Evolutionary conservation across 1,140 invertebrate genomes (phyloP), one percentile per base, ranked within the genome.

Genomic region (Drosophila obscura): DNA sequence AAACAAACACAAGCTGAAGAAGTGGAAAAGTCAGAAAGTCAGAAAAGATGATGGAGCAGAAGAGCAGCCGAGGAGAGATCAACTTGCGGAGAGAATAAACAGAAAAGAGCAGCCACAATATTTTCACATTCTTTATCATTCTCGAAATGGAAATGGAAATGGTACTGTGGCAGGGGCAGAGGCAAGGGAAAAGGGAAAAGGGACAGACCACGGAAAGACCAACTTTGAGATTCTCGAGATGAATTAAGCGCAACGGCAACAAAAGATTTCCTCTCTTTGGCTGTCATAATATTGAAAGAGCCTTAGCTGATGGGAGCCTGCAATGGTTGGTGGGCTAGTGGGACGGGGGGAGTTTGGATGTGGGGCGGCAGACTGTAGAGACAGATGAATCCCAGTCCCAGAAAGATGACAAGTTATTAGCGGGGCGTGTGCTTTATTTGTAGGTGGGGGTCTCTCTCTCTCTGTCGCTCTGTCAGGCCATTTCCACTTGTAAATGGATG

Each of bases 361-460:
- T 28, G 19, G 58, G 8, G 55, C 4, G 8, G 55, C 4, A 64
- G 22, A 39, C 51, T 62, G 39, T 16, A 48, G 50, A 28, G 68
- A 69, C 66, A n/a, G n/a, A 53, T 62, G 52, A 26, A 39, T 11
- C 26, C 6, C 26, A 72, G 50, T 69, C 74, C 55, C 41, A 46
- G 44, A 56, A 71, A 85, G 74, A 78, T 68, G 83, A 85, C 83
- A 88, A 85, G 78, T 88, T 85, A 87, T 85, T 82, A 75, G 74
- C 65, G 44, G 24, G 62, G 57, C 69, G 62, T 77, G 69, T 55
- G 73, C 19, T 41, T 53, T 64, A 49, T n/a, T n/a, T n/a, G 66
- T 2, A 28, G 44, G 35, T 68, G 68, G 57, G 56, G 45, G 31
- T 44, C 64, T 68, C 68, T 45, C 66, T 69, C 51, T 69, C 64